Evolutionary conservation across 1,140 invertebrate species (phyloP), one percentile per base, ranked within the genome.

Genomic region (Eubasilissa regina): DNA sequence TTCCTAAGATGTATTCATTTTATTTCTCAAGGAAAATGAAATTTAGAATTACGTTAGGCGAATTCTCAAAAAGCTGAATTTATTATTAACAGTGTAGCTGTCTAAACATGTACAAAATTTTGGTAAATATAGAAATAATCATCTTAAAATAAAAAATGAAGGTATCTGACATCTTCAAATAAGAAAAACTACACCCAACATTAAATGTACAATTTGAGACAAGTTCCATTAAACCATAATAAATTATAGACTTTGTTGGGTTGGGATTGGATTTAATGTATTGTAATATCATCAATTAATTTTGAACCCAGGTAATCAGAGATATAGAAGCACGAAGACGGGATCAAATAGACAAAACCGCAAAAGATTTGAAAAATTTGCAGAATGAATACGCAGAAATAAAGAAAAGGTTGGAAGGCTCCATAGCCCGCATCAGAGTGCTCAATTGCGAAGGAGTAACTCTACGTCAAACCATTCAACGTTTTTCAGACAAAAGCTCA

Each of bases 341-440:
- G 79, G 88, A 88, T 74, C 89, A 90, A 62, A 84, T 87, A 0
- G 91, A 92, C 13, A 85, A 86, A 81, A 86, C 87, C 0, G 85
- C 87, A 80, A 91, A 88, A 84, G 89, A 92, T 73, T 87, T 92
- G 0, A 84, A 86, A 13, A 44, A n/a, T 0, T 75, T 90, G 0
- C 89, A 87, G 84, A 79, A 83, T 13, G 89, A 90, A 72, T 85
- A 90, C 77, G 86, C 88, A 25, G 89, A 91, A 0, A 80, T 90
- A 6, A 92, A 90, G 68, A 91, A 87, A 53, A 93, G 92, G 85
- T 79, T 92, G 1, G 91, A 93, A 9, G 90, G 87, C 10, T 84
- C 88, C 3, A 89, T 85, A 81, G 90, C 91, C 51, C 88, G 91
- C 81, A 89, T 90, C 53, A 89, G 88, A 84, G 90, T 91, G 76